These are phyloP conservation scores for Pristionchus japonicus DNA, from an alignment of 2,888 invertebrate species.

Conservation along the genomic window DNA sequence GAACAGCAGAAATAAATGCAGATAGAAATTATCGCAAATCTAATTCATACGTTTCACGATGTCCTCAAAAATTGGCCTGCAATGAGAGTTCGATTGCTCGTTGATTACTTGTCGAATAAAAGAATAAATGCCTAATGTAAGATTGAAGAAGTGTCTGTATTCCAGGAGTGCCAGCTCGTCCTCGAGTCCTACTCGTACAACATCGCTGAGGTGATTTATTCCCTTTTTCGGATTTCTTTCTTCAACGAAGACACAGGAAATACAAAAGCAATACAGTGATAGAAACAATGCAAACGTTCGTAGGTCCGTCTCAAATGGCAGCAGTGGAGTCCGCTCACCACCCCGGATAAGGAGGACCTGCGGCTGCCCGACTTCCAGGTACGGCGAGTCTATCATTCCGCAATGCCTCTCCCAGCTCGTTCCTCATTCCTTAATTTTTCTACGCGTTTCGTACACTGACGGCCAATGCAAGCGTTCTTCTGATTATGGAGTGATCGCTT, in stretches of 20 bases:
- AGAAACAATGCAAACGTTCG: too few relatives aligned
- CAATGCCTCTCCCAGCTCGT: too few relatives aligned
- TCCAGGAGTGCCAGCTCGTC: slow-evolving; percentile 70
- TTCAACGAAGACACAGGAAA: too few relatives aligned
- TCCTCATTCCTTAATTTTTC: too few relatives aligned
- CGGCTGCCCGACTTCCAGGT: slow-evolving; percentile 70
- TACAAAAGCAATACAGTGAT: not conserved
- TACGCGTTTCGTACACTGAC: not conserved
- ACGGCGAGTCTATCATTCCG: not conserved
- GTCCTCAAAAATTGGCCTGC: not conserved
- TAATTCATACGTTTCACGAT: not conserved
- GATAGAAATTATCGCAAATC: not conserved
- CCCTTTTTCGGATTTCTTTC: too few relatives aligned
- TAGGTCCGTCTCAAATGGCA: slow-evolving; percentile 71
- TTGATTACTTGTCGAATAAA: not conserved
- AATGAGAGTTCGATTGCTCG: not conserved
- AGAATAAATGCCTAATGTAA: not conserved
- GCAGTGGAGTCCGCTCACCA: slow-evolving; percentile 72
- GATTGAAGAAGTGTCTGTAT: not conserved
- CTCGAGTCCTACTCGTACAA: slow-evolving; percentile 74
- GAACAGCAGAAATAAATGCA: not conserved
- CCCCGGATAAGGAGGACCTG: slow-evolving; percentile 54
- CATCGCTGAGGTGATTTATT: slow-evolving; percentile 64
- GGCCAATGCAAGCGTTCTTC: too few relatives aligned
- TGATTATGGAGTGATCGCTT: not conserved